Evolutionary conservation across 2,113 vertebrate species (phyloP).

Genomic region (Chloroceryle aenea): DNA sequence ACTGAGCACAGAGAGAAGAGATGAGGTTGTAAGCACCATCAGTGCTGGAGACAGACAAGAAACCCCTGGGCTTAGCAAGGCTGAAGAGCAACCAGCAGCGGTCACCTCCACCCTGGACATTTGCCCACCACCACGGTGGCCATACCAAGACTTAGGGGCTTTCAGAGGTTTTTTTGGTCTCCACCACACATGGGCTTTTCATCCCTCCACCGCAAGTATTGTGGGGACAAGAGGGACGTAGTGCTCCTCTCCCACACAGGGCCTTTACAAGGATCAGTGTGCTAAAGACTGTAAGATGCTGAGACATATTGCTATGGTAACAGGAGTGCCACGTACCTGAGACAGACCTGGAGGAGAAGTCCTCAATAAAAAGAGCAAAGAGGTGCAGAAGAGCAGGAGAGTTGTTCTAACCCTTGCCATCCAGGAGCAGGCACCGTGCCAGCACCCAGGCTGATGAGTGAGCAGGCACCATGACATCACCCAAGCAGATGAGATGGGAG

Average conservation of each 20-base stretch:
- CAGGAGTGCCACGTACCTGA: neutral
- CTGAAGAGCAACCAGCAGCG: neutral
- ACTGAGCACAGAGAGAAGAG: neutral
- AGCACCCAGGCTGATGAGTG: neutral
- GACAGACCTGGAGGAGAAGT: neutral
- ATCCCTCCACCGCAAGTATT: accelerated
- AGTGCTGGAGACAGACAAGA: accelerated
- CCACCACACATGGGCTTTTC: neutral
- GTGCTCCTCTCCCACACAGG: neutral
- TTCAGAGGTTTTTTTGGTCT: neutral
- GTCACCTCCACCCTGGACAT: neutral
- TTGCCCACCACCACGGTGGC: neutral
- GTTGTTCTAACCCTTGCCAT: neutral
- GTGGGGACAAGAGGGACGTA: neutral
- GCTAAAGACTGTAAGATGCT: neutral
- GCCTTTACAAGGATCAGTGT: neutral
- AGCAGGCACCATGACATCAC: neutral
- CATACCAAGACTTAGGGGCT: neutral
- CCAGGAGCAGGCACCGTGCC: neutral
- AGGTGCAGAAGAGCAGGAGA: neutral
- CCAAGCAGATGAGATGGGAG: neutral
- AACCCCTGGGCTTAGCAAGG: neutral
- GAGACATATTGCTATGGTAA: constrained; percentile 16
- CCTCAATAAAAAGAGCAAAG: neutral
- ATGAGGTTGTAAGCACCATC: neutral